A percentile compares a stretch with the other conserved stretches of the same genome.
phyloP scores from a whole-genome alignment of 2,797 vertebrate genomes.

The Gorsachius magnificus region DNA sequence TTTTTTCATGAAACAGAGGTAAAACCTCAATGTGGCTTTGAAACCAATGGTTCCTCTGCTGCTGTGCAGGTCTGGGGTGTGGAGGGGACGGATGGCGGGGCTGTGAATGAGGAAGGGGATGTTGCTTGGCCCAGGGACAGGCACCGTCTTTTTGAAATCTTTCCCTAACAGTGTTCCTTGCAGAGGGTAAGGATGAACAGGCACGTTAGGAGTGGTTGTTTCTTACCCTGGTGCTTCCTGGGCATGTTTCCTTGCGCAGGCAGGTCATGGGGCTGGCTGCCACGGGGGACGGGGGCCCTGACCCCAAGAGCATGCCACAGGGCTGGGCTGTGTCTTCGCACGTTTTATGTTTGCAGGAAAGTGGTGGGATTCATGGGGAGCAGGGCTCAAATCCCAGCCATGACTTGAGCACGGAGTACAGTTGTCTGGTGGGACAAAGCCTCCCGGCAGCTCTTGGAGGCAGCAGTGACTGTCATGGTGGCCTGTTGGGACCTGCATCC shows the following conservation, averaged over 20 bases:
- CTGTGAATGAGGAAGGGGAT: neutral
- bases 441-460: neutral
- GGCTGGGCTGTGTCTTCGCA: fast-evolving
- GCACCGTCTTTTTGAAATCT: neutral
- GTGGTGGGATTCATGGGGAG: neutral
- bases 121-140: neutral
- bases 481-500: neutral
- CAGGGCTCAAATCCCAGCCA: neutral
- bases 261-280: neutral
- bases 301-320: fast-evolving
- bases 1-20: neutral
- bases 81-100: fast-evolving
- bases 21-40: neutral
- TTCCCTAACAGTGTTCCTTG: neutral
- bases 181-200: neutral
- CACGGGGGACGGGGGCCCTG: neutral
- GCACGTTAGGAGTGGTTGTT: neutral
- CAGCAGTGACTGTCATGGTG: fast-evolving
- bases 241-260: neutral
- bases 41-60: neutral
- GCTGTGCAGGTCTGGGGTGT: neutral
- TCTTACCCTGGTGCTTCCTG: neutral
- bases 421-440: neutral
- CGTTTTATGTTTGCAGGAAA: neutral
- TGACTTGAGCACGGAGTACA: neutral